Evolutionary conservation across 53 echinoderm and acorn worm species (phyloP), one percentile per base, ranked within the genome.

Genomic region (Paracentrotus lividus): DNA sequence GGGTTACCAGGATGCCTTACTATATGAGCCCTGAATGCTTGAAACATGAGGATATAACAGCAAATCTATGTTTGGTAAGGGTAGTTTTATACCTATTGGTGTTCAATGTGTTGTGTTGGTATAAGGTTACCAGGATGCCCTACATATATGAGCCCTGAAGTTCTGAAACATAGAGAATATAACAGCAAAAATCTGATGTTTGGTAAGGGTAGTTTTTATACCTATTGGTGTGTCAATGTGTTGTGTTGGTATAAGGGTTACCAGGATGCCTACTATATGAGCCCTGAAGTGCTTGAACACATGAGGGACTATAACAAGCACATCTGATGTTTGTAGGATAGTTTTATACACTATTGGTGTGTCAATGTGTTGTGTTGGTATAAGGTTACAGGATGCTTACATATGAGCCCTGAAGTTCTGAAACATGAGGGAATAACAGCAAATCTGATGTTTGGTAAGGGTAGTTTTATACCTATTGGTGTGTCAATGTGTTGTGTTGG

Each of bases 121-220:
- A n/a, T n/a, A n/a, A 53, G 97, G 97, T 98, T 93, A 97, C 97
- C 1, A 96, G 95, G 31, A 96, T 96, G 44, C 97, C 97, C 2
- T 96, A 96, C 77, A n/a, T 97, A 98, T 75, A 97, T 97, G 98
- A 98, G 97, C 61, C 96, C 97, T n/a, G 97, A 98, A 85, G 98
- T 97, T n/a, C 36, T 53, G 53, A 53, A 98, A 13, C 10, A 53
- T 53, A 15, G 10, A 15, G n/a, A n/a, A n/a, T n/a, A n/a, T n/a
- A n/a, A n/a, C n/a, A n/a, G n/a, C n/a, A n/a, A n/a, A n/a, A n/a
- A n/a, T n/a, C 15, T 53, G 53, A 53, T 53, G 53, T 1, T 1
- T 13, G 53, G 53, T 64, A 26, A 1, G 21, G 64, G 64, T 64
- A 26, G 0, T 64, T 24, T n/a, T 64, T 10, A 10, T 53, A 10